Conservation (phyloP, 2,888 invertebrate genomes). For the Blera fallax region DNA sequence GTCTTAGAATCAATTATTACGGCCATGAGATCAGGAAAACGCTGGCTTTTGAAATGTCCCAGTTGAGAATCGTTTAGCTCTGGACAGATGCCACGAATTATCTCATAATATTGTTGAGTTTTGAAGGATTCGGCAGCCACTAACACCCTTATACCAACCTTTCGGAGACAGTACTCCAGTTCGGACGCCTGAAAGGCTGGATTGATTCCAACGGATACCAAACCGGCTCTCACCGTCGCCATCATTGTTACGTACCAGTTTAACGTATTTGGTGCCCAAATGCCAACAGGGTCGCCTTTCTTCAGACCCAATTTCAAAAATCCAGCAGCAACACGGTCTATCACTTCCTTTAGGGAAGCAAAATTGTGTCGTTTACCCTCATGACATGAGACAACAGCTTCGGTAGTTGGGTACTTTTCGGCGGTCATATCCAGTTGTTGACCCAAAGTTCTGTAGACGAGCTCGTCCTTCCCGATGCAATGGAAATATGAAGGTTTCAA, state of each 20-base stretch:
- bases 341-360: constrained; percentile 81
- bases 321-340: constrained; percentile 86
- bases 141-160: constrained; percentile 87
- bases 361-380: constrained; percentile 83
- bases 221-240: too few species aligned
- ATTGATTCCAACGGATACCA: too few species aligned
- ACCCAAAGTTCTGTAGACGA: constrained; percentile 83
- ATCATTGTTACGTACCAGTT: too few species aligned
- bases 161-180: too few species aligned
- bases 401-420: constrained; percentile 82
- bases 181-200: too few species aligned
- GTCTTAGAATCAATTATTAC: constrained; percentile 83
- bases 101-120: constrained; percentile 85
- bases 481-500: constrained; percentile 80
- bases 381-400: constrained; percentile 83
- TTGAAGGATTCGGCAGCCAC: constrained; percentile 85
- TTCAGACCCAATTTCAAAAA: constrained; percentile 85
- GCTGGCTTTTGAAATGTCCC: constrained; percentile 80
- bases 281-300: constrained; percentile 87
- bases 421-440: constrained; percentile 83
- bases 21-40: constrained; percentile 82
- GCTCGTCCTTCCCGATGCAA: constrained; percentile 81
- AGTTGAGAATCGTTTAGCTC: constrained; percentile 81
- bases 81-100: constrained; percentile 83
- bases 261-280: constrained; percentile 88